These are phyloP conservation scores for Halictus rubicundus DNA, from an alignment of 1,140 invertebrate species.

Conservation along the genomic window DNA sequence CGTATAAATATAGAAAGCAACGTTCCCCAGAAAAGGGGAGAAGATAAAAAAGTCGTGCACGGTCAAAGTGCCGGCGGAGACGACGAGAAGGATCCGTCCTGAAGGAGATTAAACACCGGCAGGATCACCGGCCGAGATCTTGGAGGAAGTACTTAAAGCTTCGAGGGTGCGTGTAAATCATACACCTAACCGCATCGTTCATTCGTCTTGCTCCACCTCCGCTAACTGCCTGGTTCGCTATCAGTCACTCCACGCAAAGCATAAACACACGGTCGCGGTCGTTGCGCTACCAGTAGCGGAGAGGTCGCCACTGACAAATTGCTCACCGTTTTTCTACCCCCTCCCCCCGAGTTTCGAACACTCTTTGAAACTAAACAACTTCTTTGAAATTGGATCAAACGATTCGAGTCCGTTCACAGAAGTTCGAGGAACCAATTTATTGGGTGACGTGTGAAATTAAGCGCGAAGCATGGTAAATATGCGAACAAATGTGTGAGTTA, in stretches of 20 bases:
- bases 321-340: background rate
- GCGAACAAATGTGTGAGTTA: too few species aligned
- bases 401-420: too few species aligned
- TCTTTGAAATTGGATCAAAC: too few species aligned
- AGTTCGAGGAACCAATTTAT: too few species aligned
- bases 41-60: constrained; percentile 53
- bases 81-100: constrained; percentile 9
- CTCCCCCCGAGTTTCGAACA: too few species aligned
- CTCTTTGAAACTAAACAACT: too few species aligned
- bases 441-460: too few species aligned
- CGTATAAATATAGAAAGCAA: background rate
- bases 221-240: background rate
- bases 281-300: background rate
- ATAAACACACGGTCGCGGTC: background rate
- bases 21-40: background rate
- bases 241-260: background rate
- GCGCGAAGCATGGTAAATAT: too few species aligned
- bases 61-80: constrained; percentile 30
- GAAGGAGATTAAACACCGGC: constrained; percentile 27
- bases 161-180: constrained; percentile 22
- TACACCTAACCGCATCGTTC: constrained; percentile 3
- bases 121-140: background rate
- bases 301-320: constrained; percentile 13
- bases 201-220: background rate
- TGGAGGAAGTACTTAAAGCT: constrained; percentile 31